phyloP scores from a whole-genome alignment of 37 sponge, comb jelly and placozoan species.

The Spongia lamella region DNA sequence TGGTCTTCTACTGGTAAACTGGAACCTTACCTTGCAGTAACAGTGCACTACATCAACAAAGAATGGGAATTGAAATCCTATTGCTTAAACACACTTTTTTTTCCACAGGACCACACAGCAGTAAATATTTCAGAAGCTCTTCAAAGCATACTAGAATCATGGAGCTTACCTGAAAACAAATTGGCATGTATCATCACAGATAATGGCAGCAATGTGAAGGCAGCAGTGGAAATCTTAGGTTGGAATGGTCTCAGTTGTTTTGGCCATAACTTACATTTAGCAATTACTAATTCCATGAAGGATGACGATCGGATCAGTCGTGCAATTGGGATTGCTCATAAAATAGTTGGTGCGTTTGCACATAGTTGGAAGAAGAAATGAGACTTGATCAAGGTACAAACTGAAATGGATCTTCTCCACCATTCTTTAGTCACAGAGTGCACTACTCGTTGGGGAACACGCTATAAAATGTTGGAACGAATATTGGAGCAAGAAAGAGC shows the following conservation, averaged over 20 bases:
- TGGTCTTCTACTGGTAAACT: slow-evolving; percentile 31
- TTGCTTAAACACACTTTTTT: slow-evolving; percentile 7
- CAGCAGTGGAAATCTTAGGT: slow-evolving; percentile 8
- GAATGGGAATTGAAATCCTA: slow-evolving; percentile 24
- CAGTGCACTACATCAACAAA: slow-evolving; percentile 27
- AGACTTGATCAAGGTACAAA: slow-evolving; percentile 12
- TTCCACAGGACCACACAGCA: slow-evolving; percentile 37
- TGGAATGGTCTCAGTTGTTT: slow-evolving; percentile 32
- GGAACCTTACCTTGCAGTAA: slow-evolving; percentile 23
- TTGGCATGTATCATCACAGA: slow-evolving; percentile 18
- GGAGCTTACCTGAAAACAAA: slow-evolving; percentile 11
- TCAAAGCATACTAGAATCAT: slow-evolving; percentile 6
- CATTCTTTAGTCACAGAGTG: background rate
- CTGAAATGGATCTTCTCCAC: background rate
- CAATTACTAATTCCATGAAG: slow-evolving; percentile 19
- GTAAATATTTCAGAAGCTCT: slow-evolving; percentile 21
- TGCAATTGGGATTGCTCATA: slow-evolving; percentile 13
- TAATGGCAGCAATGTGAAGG: slow-evolving; percentile 23
- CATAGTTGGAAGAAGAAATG: slow-evolving; percentile 26
- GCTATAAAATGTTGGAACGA: too few species aligned
- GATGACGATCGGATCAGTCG: background rate
- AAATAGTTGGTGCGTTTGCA: slow-evolving; percentile 32
- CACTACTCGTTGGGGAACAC: too few species aligned
- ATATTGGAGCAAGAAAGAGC: too few species aligned
- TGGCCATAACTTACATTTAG: slow-evolving; percentile 42